phyloP scores from a whole-genome alignment of 2,113 vertebrate genomes.

The Pluvianellus socialis region DNA sequence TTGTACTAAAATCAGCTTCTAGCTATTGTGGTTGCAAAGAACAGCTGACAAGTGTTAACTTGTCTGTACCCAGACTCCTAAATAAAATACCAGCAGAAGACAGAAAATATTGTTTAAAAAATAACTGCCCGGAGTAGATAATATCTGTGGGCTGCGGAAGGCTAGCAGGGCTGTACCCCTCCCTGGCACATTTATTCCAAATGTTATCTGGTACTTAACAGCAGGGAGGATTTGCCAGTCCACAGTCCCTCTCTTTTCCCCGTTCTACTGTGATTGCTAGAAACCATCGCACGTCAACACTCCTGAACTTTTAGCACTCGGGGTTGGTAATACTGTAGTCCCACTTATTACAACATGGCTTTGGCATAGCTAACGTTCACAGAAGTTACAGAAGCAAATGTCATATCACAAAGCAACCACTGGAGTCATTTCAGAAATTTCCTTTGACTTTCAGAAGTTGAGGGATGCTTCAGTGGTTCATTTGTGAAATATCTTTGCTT shows the following conservation, averaged over 20 bases:
- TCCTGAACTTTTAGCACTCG: not conserved
- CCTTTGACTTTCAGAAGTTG: not conserved
- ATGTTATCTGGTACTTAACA: not conserved
- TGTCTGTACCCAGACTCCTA: not conserved
- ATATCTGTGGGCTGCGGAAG: not conserved
- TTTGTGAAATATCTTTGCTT: slow-evolving; percentile 35
- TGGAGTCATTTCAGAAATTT: slow-evolving; percentile 18
- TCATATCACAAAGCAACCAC: not conserved
- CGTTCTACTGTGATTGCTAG: not conserved
- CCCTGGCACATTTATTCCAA: not conserved
- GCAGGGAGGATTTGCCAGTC: not conserved
- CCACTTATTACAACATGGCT: not conserved
- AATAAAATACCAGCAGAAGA: not conserved
- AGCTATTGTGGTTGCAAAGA: not conserved
- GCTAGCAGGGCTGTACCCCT: not conserved
- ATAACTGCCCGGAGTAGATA: not conserved
- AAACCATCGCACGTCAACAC: not conserved
- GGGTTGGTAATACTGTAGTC: not conserved
- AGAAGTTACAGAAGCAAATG: not conserved
- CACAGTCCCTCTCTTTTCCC: not conserved
- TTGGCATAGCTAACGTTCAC: not conserved
- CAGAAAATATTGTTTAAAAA: not conserved
- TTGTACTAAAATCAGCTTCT: not conserved
- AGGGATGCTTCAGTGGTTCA: not conserved
- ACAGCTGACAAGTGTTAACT: not conserved